phyloP scores from a whole-genome alignment of 2,888 invertebrate genomes.

The Galerucella nymphaeae region DNA sequence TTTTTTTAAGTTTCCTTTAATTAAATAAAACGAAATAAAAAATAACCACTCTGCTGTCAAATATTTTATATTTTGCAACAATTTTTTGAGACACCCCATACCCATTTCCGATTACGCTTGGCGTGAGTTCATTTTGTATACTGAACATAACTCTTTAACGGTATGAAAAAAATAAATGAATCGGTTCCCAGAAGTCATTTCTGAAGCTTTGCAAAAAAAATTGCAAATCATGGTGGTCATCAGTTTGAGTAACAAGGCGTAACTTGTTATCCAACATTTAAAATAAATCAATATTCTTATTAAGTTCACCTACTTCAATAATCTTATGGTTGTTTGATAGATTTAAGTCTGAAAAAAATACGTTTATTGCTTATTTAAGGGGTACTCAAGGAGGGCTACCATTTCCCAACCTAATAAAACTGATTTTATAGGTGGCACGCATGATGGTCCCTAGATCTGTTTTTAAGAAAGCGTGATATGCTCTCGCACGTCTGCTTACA shows the following conservation, averaged over 20 bases:
- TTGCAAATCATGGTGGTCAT: constrained; percentile 13
- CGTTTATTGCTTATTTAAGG: not conserved
- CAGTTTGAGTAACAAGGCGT: constrained; percentile 15
- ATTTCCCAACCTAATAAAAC: too few relatives aligned
- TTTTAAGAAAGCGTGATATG: constrained; percentile 5
- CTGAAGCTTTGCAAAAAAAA: constrained; percentile 7
- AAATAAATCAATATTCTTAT: constrained; percentile 7
- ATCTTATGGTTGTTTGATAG: not conserved
- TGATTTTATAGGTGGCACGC: too few relatives aligned
- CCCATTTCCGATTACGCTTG: not conserved
- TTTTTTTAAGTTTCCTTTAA: not conserved
- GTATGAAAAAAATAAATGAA: constrained; percentile 14
- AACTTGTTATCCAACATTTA: constrained; percentile 5
- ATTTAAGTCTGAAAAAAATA: not conserved
- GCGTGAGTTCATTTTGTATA: constrained; percentile 2
- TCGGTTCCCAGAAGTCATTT: constrained; percentile 14
- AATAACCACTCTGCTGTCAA: too few relatives aligned
- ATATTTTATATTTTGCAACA: too few relatives aligned
- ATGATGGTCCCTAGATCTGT: too few relatives aligned
- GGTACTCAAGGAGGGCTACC: too few relatives aligned
- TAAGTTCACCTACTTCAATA: constrained; percentile 1
- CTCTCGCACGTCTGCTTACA: constrained; percentile 14
- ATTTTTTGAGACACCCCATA: too few relatives aligned
- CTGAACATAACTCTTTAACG: constrained; percentile 6
- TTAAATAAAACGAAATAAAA: too few relatives aligned